Conservation (phyloP, 92 coral and sea anemone species). For the Parazoanthus darwini region DNA sequence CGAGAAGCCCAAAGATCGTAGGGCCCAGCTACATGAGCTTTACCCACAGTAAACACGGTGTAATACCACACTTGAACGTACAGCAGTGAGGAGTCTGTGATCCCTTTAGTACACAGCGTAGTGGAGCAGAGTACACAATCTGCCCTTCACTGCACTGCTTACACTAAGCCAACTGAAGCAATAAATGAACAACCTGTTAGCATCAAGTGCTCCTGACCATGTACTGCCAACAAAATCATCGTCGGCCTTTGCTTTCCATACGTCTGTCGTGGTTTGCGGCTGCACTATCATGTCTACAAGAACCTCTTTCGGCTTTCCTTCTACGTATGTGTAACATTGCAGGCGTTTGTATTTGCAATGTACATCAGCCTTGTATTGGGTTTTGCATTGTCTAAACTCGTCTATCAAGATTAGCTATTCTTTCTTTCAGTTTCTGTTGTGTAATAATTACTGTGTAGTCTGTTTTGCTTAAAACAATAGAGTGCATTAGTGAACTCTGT, state of each 20-base stretch:
- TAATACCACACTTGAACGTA: neutral
- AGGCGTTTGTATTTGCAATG: too few relatives aligned
- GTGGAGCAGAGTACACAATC: neutral
- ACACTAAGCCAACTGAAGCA: neutral
- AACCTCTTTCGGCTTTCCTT: neutral
- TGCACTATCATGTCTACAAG: neutral
- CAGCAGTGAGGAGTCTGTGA: neutral
- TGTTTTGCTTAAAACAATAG: neutral
- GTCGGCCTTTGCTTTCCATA: neutral
- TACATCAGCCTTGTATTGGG: neutral
- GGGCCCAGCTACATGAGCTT: slow-evolving; percentile 3
- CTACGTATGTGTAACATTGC: neutral
- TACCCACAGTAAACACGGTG: neutral
- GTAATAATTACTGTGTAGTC: neutral
- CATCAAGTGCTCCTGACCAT: neutral
- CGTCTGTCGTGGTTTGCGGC: neutral
- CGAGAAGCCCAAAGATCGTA: neutral
- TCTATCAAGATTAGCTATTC: neutral
- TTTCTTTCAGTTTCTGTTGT: neutral
- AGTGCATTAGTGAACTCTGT: neutral
- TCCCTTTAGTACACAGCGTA: slow-evolving; percentile 2
- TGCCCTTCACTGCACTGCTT: neutral
- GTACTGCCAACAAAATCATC: neutral
- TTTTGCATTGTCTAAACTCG: neutral
- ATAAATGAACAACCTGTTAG: neutral